A percentile compares a stretch with the other conserved stretches of the same genome.
Conservation (phyloP, 2,797 vertebrate genomes). For the Lepilemur septentrionalis region DNA sequence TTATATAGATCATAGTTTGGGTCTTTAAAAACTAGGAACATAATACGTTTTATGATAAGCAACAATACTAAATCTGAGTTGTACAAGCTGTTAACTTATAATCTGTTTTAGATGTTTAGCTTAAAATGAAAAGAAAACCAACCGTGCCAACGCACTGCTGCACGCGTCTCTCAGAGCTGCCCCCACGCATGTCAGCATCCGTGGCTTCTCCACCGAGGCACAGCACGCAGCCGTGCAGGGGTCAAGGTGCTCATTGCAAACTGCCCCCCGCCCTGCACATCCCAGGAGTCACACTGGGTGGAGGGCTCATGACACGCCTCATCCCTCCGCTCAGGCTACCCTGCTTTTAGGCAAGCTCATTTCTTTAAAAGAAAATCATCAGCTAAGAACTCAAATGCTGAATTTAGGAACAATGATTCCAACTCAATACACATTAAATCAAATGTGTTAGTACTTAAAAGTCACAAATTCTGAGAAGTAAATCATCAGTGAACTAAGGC, state of each 20-base stretch:
- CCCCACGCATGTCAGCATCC: background rate
- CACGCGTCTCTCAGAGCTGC: background rate
- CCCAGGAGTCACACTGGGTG: background rate
- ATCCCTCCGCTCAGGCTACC: background rate
- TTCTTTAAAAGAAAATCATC: conserved; percentile 44
- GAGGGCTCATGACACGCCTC: fast-evolving
- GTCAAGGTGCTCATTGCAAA: conserved; percentile 64
- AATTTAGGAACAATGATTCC: conserved; percentile 74
- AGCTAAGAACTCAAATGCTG: conserved; percentile 46
- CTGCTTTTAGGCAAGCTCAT: conserved; percentile 16
- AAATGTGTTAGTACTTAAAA: conserved; percentile 77
- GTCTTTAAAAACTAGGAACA: conserved; percentile 83
- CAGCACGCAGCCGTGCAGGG: background rate
- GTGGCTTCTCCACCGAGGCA: background rate
- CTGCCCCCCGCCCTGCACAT: background rate
- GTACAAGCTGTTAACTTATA: background rate
- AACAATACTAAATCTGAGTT: conserved; percentile 81
- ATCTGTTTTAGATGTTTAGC: conserved; percentile 31
- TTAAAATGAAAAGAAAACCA: conserved; percentile 62
- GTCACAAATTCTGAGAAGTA: conserved; percentile 68
- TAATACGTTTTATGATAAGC: conserved; percentile 81
- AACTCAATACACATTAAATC: conserved; percentile 76
- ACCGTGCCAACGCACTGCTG: background rate
- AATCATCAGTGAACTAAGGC: conserved; percentile 69
- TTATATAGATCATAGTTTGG: conserved; percentile 89